Evolutionary conservation across 2,888 invertebrate genomes (phyloP).

Genomic region (Calameuta idolon): DNA sequence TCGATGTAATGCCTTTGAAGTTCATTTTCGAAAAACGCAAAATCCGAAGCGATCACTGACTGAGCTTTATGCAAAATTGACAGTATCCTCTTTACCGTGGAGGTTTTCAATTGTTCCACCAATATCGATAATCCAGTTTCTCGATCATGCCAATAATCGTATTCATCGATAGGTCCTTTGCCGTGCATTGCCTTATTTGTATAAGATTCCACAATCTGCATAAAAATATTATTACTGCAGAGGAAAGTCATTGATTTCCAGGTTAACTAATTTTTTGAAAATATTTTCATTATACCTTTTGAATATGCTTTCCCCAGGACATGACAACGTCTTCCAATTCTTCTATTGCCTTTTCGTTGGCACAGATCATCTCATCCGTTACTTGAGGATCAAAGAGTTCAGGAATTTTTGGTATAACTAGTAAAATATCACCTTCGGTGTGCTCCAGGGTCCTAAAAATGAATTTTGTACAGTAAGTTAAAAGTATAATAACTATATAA

Average conservation of each 20-base stretch:
- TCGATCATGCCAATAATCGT: conserved; percentile 86
- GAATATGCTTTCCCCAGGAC: conserved; percentile 77
- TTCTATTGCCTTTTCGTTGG: conserved; percentile 69
- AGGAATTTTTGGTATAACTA: conserved; percentile 74
- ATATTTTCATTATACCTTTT: conserved; percentile 67
- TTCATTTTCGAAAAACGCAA: conserved; percentile 73
- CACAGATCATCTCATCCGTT: conserved; percentile 63
- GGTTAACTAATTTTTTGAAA: neutral
- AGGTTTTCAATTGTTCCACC: conserved; percentile 85
- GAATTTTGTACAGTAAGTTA: neutral
- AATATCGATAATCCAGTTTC: conserved; percentile 82
- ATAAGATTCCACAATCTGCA: conserved; percentile 49
- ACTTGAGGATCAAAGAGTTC: conserved; percentile 66
- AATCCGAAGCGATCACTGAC: conserved; percentile 72
- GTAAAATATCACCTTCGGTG: conserved; percentile 79
- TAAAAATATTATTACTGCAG: neutral
- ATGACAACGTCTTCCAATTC: conserved; percentile 74
- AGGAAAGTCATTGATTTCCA: neutral
- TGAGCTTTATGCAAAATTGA: conserved; percentile 70
- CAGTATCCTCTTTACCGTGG: conserved; percentile 74
- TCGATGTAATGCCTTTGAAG: conserved; percentile 76
- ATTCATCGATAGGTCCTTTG: conserved; percentile 86
- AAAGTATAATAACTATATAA: conserved; percentile 22
- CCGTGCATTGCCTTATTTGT: conserved; percentile 71
- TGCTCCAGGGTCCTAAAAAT: conserved; percentile 77